These are phyloP conservation scores for Alligator mississippiensis DNA, from an alignment of 2,113 vertebrate species.

Conservation along the genomic window DNA sequence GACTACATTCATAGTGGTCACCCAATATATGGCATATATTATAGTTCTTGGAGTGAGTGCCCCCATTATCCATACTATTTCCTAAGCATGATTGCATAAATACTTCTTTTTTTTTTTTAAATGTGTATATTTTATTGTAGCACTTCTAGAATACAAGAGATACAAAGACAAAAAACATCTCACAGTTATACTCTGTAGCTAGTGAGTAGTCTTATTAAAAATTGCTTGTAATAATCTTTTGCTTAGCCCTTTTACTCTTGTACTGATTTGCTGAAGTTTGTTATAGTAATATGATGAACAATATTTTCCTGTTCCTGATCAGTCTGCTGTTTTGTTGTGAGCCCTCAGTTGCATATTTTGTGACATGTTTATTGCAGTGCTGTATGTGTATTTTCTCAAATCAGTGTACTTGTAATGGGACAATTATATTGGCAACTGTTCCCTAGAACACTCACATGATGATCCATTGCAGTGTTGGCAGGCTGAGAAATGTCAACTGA, in stretches of 20 bases:
- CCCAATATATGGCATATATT: background rate
- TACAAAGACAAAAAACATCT: background rate
- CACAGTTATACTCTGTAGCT: background rate
- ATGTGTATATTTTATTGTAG: background rate
- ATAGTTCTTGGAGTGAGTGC: background rate
- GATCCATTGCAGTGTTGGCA: conserved; percentile 56
- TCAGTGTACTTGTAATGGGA: conserved; percentile 29
- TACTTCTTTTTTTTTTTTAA: background rate
- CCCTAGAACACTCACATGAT: background rate
- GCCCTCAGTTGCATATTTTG: conserved; percentile 3
- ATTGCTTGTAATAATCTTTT: conserved; percentile 23
- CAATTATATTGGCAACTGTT: conserved; percentile 25
- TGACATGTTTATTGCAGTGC: conserved; percentile 18
- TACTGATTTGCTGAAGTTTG: conserved; percentile 12
- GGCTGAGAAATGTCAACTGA: conserved; percentile 64
- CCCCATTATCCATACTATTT: background rate
- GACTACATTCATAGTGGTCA: background rate
- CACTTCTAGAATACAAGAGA: background rate
- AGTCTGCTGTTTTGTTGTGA: background rate
- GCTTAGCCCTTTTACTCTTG: background rate
- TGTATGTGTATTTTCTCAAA: background rate
- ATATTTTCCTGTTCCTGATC: conserved; percentile 5
- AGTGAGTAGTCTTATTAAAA: background rate
- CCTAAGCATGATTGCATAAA: background rate
- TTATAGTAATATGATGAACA: background rate